Evolutionary conservation across 2,113 vertebrate species (phyloP).

Genomic region (Poecilia latipinna): DNA sequence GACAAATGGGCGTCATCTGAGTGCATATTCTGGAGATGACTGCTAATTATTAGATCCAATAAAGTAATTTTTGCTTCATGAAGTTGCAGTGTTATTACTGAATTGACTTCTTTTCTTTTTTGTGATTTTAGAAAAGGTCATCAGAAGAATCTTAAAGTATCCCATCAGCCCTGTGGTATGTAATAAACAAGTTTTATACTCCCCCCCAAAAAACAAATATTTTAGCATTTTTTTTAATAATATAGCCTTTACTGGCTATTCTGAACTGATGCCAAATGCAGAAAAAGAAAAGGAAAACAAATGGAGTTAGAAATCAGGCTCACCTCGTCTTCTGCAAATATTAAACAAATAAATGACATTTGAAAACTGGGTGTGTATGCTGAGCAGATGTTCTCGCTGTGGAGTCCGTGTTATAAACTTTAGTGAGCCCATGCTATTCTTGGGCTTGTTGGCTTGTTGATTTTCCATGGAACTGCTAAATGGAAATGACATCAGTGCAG

Average conservation of each 20-base stretch:
- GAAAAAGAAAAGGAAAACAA: background rate
- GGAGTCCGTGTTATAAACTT: slow-evolving; percentile 41
- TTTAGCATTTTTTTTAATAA: background rate
- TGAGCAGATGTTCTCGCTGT: slow-evolving; percentile 25
- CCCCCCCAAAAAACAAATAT: background rate
- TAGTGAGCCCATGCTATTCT: slow-evolving; percentile 51
- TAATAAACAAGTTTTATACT: slow-evolving; percentile 20
- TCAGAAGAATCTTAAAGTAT: slow-evolving; percentile 59
- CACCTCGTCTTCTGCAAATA: slow-evolving; percentile 1
- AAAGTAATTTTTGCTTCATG: slow-evolving; percentile 26
- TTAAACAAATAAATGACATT: background rate
- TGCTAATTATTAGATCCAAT: background rate
- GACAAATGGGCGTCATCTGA: too few species aligned
- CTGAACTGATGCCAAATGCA: background rate
- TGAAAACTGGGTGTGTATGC: slow-evolving; percentile 22
- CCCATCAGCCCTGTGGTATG: slow-evolving; percentile 60
- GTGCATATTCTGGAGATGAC: too few species aligned
- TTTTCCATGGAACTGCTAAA: slow-evolving; percentile 66
- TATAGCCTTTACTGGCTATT: background rate
- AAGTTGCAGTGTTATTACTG: slow-evolving; percentile 3
- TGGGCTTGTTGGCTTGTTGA: slow-evolving; percentile 62
- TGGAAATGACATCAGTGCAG: slow-evolving; percentile 64
- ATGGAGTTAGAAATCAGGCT: slow-evolving; percentile 1
- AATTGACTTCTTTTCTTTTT: slow-evolving; percentile 25
- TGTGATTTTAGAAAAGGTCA: slow-evolving; percentile 64